These are phyloP conservation scores for Mastigias papua DNA, from an alignment of 30 jellyfish, hydroid and myxozoan species.

Conservation along the genomic window DNA sequence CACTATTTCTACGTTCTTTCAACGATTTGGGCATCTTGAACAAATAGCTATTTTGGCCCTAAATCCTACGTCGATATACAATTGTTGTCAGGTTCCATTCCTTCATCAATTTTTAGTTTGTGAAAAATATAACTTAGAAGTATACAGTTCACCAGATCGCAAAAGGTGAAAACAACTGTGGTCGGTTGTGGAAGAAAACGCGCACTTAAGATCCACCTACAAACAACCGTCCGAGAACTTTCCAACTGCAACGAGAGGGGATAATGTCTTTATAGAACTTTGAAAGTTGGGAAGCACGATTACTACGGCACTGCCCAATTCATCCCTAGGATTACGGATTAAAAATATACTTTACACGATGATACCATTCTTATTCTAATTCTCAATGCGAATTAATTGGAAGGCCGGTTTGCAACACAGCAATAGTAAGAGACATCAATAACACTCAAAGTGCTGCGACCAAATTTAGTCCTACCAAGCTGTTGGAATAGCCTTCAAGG, in stretches of 20 bases:
- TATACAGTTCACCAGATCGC: neutral
- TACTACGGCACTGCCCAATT: neutral
- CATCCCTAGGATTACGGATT: neutral
- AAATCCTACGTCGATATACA: neutral
- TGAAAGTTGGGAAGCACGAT: neutral
- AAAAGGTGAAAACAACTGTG: neutral
- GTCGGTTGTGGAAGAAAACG: neutral
- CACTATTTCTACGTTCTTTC: slow-evolving; percentile 41
- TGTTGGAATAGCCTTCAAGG: too few relatives aligned
- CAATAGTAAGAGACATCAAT: neutral
- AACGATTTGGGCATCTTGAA: slow-evolving; percentile 25
- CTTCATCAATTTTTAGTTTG: neutral
- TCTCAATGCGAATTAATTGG: neutral
- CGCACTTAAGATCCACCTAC: neutral
- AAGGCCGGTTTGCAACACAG: neutral
- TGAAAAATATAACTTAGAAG: too few relatives aligned
- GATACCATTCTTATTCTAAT: neutral
- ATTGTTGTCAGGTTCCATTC: neutral
- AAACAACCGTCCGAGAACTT: neutral
- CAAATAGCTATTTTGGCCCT: neutral
- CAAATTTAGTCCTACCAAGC: too few relatives aligned
- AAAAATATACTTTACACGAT: neutral
- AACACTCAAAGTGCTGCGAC: too few relatives aligned
- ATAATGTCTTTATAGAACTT: neutral
- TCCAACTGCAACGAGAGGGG: neutral